Evolutionary conservation across 2,797 vertebrate species (phyloP), one percentile per base, ranked within the genome.

Genomic region (Lepus townsendii): DNA sequence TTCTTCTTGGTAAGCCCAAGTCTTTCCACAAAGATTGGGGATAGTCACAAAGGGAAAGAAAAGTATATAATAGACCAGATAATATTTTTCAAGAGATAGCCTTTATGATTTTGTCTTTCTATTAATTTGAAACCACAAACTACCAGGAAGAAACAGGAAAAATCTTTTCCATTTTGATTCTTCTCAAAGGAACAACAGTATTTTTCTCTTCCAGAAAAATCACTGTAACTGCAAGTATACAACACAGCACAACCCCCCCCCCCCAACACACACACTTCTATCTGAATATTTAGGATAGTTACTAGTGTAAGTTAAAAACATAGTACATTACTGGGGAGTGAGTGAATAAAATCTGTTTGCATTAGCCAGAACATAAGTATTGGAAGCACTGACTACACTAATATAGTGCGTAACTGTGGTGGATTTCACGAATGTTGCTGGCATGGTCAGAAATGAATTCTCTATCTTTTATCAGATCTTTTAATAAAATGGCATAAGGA

Each of bases 161-260:
- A 72, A 32, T 66, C 38, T 84, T 85, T 84, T 90, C 75, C 42
- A 79, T 88, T 96, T 73, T 52, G 62, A 13, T 65, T 83, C 19
- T 9, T 73, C 38, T 66, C 86, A 65, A 4, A 54, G 20, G 42
- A 83, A 72, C 7, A 32, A 72, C 2, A 57, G 38, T 86, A 73
- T 82, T 94, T 95, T 82, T 16, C 1, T 92, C 7, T 20, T 86
- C 65, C n/a, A 78, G 47, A 16, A 79, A 89, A 83, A 83, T 75
- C 73, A n/a, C 60, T 77, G 17, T 72, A 93, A 78, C 75, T 83
- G 19, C 83, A 79, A 90, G 13, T 20, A 57, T 4, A 16, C 6
- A 57, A 57, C 13, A 57, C 54, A 57, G 16, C 7, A 38, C 7
- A 26, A 1, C 11, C 42, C 42, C 42, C 8, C 1, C 42, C 42